phyloP scores from a whole-genome alignment of 2,113 vertebrate genomes.

The Semnornis frantzii region DNA sequence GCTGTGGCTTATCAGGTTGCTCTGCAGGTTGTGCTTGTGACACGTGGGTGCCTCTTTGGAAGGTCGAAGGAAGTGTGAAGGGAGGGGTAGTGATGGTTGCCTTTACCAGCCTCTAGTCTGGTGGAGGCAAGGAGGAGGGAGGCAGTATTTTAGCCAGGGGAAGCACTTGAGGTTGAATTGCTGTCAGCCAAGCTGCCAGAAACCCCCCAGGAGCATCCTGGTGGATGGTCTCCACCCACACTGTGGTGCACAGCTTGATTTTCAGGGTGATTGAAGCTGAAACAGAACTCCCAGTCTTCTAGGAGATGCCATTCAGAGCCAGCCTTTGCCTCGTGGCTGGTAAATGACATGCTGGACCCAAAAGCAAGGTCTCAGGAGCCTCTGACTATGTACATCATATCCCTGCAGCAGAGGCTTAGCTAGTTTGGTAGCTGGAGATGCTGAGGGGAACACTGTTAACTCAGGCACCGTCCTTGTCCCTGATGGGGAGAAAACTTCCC shows the following conservation, averaged over 20 bases:
- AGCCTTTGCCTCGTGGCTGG: neutral
- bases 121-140: neutral
- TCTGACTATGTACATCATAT: neutral
- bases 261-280: neutral
- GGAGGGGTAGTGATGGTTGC: neutral
- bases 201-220: neutral
- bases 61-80: conserved; percentile 25
- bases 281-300: neutral
- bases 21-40: conserved; percentile 34
- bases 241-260: neutral
- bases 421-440: neutral
- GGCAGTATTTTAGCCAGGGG: conserved; percentile 2
- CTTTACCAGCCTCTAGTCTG: neutral
- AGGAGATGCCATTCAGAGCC: neutral
- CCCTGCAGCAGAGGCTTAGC: neutral
- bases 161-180: conserved; percentile 28
- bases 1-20: conserved; percentile 15
- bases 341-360: neutral
- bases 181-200: conserved; percentile 30
- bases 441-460: neutral
- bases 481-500: neutral
- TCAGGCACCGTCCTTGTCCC: neutral
- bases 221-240: neutral
- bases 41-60: neutral
- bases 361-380: neutral